Evolutionary conservation across 1,140 invertebrate species (phyloP).

Genomic region (Drosophila obscura): DNA sequence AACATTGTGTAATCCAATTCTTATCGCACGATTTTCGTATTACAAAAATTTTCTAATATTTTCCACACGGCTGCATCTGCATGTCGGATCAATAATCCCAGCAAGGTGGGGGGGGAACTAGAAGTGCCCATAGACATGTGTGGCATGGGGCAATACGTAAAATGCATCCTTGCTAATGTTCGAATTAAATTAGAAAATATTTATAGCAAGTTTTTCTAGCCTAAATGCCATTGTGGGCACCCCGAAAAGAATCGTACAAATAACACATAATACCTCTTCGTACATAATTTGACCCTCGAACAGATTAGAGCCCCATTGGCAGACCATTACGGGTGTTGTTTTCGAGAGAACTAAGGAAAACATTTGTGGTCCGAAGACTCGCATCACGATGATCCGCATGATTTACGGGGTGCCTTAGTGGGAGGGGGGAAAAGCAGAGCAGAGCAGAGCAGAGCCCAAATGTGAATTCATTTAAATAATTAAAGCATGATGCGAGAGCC

Average conservation of each 20-base stretch:
- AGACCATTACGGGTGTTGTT: too few relatives aligned
- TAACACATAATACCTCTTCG: too few relatives aligned
- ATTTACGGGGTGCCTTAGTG: slow-evolving; percentile 19
- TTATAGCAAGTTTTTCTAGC: too few relatives aligned
- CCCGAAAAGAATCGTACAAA: too few relatives aligned
- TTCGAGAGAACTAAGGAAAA: neutral
- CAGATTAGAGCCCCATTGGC: too few relatives aligned
- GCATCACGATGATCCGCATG: slow-evolving; percentile 43
- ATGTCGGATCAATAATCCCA: neutral
- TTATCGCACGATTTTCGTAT: slow-evolving; percentile 32
- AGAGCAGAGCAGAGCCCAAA: slow-evolving; percentile 31
- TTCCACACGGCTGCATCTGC: slow-evolving; percentile 31
- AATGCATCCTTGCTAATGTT: too few relatives aligned
- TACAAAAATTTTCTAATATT: slow-evolving; percentile 28
- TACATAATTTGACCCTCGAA: too few relatives aligned
- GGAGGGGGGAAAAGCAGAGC: neutral
- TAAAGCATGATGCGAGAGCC: slow-evolving; percentile 60
- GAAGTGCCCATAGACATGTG: too few relatives aligned
- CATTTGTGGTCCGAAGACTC: neutral
- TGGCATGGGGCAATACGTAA: too few relatives aligned
- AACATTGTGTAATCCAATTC: slow-evolving; percentile 63
- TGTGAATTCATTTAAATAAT: slow-evolving; percentile 74
- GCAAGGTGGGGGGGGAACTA: too few relatives aligned
- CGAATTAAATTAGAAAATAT: too few relatives aligned
- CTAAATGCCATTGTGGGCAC: too few relatives aligned